Evolutionary conservation across 92 coral and sea anemone genomes (phyloP).

Genomic region (Palythoa heliodiscus): DNA sequence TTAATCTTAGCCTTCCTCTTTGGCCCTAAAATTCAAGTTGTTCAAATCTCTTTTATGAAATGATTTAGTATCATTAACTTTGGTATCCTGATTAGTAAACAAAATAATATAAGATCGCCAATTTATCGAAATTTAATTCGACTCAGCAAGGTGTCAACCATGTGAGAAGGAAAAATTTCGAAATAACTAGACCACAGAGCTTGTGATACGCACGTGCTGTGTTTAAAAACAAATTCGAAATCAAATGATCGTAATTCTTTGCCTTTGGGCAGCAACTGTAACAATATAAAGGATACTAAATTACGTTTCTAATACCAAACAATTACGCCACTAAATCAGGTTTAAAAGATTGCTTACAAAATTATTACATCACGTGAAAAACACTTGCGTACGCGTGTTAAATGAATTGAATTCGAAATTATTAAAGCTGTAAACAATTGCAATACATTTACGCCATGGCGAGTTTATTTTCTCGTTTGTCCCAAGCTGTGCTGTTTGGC

Average conservation of each 20-base stretch:
- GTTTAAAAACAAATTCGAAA: slow-evolving; percentile 9
- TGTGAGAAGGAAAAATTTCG: background rate
- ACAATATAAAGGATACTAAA: background rate
- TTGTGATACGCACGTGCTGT: background rate
- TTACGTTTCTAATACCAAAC: background rate
- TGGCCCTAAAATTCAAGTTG: too few species aligned
- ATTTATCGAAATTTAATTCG: background rate
- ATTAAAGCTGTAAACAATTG: background rate
- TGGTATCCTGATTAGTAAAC: too few species aligned
- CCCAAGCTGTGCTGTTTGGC: slow-evolving; percentile 34
- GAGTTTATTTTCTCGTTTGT: background rate
- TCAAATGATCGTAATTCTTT: background rate
- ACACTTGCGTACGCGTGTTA: too few species aligned
- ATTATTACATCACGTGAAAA: background rate
- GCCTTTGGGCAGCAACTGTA: background rate
- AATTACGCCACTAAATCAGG: background rate
- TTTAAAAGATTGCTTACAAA: background rate
- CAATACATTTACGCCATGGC: background rate
- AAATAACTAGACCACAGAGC: background rate
- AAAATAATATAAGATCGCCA: too few species aligned
- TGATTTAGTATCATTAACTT: too few species aligned
- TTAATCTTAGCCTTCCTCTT: too few species aligned
- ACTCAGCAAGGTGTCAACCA: background rate
- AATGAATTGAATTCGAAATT: background rate
- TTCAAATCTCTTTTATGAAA: too few species aligned